These are phyloP conservation scores for Pipistrellus kuhlii DNA, from an alignment of 2,797 vertebrate genomes.

Conservation along the genomic window DNA sequence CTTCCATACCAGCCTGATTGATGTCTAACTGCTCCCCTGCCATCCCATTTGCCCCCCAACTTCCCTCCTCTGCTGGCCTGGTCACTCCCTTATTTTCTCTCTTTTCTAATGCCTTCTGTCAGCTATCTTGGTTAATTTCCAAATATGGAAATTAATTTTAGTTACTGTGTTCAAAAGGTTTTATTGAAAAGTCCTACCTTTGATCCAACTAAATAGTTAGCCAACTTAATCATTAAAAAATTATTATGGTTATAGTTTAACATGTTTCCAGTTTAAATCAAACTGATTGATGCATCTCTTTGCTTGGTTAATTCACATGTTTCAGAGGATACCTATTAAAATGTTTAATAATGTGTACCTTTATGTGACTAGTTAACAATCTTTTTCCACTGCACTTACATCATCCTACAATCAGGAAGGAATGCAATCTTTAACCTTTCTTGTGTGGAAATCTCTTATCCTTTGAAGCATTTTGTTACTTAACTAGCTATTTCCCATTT, in stretches of 20 bases:
- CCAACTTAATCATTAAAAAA: not conserved
- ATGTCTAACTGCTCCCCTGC: too few species aligned
- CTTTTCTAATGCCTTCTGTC: conserved; percentile 22
- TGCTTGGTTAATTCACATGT: conserved; percentile 14
- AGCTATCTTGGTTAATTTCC: conserved; percentile 18
- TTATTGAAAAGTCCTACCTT: not conserved
- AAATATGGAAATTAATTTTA: conserved; percentile 14
- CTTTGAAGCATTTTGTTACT: conserved; percentile 40
- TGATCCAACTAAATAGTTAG: not conserved
- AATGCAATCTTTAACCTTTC: not conserved
- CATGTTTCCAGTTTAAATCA: not conserved
- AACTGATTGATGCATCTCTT: not conserved
- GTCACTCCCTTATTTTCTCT: not conserved
- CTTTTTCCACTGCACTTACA: not conserved
- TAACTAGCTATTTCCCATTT: conserved; percentile 8
- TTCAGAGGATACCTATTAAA: not conserved
- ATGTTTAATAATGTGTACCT: not conserved
- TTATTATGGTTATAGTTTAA: conserved; percentile 27
- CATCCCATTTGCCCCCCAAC: too few species aligned
- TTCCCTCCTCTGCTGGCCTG: too few species aligned
- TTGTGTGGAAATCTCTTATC: not conserved
- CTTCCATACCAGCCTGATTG: too few species aligned
- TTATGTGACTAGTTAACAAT: not conserved
- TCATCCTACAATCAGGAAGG: not conserved
- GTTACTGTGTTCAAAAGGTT: not conserved